Evolutionary conservation across 2,888 invertebrate species (phyloP), one percentile per base, ranked within the genome.

Genomic region (Linnaemya tessellans): DNA sequence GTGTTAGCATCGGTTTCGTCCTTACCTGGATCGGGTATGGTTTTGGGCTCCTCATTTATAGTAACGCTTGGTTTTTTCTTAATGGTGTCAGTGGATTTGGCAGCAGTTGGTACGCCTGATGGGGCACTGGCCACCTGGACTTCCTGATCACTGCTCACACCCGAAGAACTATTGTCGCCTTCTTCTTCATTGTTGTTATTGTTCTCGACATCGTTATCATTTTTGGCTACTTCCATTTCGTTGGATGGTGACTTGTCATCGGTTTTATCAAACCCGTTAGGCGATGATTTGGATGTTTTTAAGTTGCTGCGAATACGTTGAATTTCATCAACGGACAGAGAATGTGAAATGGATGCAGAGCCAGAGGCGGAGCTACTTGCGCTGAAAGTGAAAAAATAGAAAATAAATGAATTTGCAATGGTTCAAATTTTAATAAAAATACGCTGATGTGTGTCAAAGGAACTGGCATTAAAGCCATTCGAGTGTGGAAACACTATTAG

Each of bases 271-370:
- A 97, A 95, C 90, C 97, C 96, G 93, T 97, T 97, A 49, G 97
- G 97, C 92, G 96, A 97, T 13, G 97, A 97, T 91, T 96, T 96
- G 9, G 97, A 97, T 79, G 96, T 96, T 91, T 97, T 97, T 82
- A 98, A 93, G 89, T 96, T 95, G 38, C 96, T 96, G 87, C 97
- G 94, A 87, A 97, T 96, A 92, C 97, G 97, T 91, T 97, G 97
- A 77, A 97, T 97, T 93, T 97, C 97, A 92, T 97, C 97, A 81
- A 97, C 97, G 73, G 96, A 97, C 93, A 97, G 96, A 86, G 97
- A 97, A 91, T 97, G 97, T 82, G 97, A 96, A 92, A 97, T 94
- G 15, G 96, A 96, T 82, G 96, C 94, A 25, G 96, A 96, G 1
- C 96, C 95, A 30, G 95, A 95, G 89, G 95, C 86, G 10, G 87